A percentile compares a stretch with the other conserved stretches of the same genome.
Evolutionary conservation across 1,140 invertebrate species (phyloP).

Genomic region (Lasaia peninsularis): DNA sequence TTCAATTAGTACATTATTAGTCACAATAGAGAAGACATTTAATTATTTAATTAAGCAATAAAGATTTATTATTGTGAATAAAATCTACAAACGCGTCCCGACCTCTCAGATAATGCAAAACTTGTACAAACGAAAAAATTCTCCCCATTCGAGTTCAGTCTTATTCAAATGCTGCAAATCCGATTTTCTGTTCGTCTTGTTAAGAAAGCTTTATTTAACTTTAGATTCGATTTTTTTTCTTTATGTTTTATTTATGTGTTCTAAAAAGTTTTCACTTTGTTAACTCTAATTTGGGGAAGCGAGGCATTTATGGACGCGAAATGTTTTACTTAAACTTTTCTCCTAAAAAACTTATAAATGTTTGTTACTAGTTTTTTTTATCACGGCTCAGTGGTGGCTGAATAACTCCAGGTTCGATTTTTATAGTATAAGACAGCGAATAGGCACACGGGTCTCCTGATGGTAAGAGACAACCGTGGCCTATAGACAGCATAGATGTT

Average conservation of each 20-base stretch:
- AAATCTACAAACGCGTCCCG: background rate
- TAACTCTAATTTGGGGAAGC: background rate
- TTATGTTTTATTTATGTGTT: constrained; percentile 39
- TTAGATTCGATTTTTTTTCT: constrained; percentile 28
- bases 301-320: background rate
- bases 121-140: constrained; percentile 22
- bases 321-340: background rate
- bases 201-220: constrained; percentile 57
- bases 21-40: no score
- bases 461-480: no score
- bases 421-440: no score
- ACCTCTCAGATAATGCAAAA: constrained; percentile 8
- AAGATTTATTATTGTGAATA: background rate
- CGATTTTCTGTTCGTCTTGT: constrained; percentile 53
- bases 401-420: no score
- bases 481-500: no score
- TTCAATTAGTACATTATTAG: no score
- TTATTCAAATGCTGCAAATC: constrained; percentile 67
- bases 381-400: no score
- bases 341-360: no score
- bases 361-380: background rate
- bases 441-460: no score
- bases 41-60: background rate
- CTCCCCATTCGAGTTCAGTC: constrained; percentile 36
- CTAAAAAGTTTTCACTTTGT: constrained; percentile 32